Evolutionary conservation across 1,140 invertebrate species (phyloP), one percentile per base, ranked within the genome.

Genomic region (Lasaia peninsularis): DNA sequence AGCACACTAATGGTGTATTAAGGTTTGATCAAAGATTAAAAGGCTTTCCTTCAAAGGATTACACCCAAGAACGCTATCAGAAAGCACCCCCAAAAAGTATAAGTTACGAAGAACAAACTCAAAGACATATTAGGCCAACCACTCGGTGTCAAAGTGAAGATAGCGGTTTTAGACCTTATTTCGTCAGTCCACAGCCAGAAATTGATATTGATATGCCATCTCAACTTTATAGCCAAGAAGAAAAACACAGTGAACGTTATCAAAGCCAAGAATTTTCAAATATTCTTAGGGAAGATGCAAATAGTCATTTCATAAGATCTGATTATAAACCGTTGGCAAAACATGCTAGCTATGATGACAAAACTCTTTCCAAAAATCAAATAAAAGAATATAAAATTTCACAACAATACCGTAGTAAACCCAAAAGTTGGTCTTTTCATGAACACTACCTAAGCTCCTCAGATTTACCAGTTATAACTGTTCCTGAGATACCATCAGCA

Each of bases 241-340:
- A 92, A 61, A 92, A 92, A 61, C 81, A 92, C 35, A 91, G 91
- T 3, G 90, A 91, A 67, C 89, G 91, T 12, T 92, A 92, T 73
- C 91, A 92, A 76, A 92, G 91, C 65, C 91, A 92, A 78, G 91
- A 92, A 60, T 92, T 92, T 73, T 89, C 90, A 6, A 90, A 82
- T 65, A 83, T 90, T 37, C 73, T 87, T 20, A 77, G 80, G 11
- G 86, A 89, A 55, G 84, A 88, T 63, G 60, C 61, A 44, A 64
- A 65, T 28, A 75, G 74, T 58, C 75, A 82, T 48, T 89, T 84
- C 59, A 74, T 80, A 51, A 67, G 82, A 48, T 80, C 87, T 0
- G 89, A 91, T 11, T 89, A 89, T 53, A 92, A 92, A 62, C 91
- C 91, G 3, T 63, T 92, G 48, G 90, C 91, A 16, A 92, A 92